These are phyloP conservation scores for Episyrphus balteatus DNA, from an alignment of 1,140 invertebrate genomes.

Conservation along the genomic window DNA sequence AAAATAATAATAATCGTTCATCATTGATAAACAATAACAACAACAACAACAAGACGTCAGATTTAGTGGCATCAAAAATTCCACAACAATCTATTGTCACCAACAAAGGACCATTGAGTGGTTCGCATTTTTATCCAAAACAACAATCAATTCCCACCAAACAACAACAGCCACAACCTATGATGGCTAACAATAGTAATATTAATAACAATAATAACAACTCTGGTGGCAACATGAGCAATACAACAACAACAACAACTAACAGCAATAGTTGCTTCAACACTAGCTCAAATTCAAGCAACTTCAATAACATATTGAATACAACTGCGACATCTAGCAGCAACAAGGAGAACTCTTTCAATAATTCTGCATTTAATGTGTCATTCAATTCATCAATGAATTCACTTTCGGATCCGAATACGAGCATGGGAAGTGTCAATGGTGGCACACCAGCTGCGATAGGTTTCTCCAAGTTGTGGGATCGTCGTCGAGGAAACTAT, in stretches of 20 bases:
- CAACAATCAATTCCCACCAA: neutral
- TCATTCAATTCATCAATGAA: conserved; percentile 23
- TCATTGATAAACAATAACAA: no score
- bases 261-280: neutral
- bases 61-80: no score
- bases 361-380: conserved; percentile 14
- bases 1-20: no score
- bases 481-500: conserved; percentile 16
- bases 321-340: neutral
- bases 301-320: neutral
- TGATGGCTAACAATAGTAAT: no score
- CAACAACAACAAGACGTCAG: no score
- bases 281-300: neutral
- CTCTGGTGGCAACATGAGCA: neutral
- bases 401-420: conserved; percentile 16
- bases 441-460: conserved; percentile 1
- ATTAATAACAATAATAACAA: no score
- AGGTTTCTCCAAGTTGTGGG: conserved; percentile 15
- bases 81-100: neutral
- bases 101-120: neutral
- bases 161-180: neutral
- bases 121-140: neutral
- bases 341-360: conserved; percentile 23
- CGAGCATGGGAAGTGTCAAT: conserved; percentile 9
- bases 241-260: neutral